phyloP scores from a whole-genome alignment of 2,113 vertebrate genomes.

The Charina bottae region DNA sequence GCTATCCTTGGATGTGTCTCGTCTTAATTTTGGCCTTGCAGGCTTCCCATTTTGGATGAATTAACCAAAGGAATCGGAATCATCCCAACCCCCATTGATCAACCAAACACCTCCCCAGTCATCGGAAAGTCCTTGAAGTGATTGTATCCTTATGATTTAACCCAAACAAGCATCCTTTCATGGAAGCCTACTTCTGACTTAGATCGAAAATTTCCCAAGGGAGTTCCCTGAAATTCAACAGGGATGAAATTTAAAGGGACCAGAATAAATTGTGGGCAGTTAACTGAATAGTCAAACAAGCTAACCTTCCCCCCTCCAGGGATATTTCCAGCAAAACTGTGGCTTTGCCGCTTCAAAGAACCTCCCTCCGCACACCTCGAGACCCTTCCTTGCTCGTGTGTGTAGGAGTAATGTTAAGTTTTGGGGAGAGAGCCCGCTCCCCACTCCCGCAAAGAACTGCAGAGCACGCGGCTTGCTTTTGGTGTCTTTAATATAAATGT shows the following conservation, averaged over 20 bases:
- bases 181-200: not conserved
- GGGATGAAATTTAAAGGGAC: not conserved
- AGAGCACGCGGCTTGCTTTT: not conserved
- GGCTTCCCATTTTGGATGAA: not conserved
- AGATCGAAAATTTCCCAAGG: not conserved
- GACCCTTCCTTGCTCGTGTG: not conserved
- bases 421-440: not conserved
- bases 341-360: not conserved
- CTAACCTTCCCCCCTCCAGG: not conserved
- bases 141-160: not conserved
- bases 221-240: not conserved
- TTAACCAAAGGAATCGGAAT: not conserved
- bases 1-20: too few species aligned
- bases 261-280: not conserved
- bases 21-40: too few species aligned
- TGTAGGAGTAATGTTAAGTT: not conserved
- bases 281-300: not conserved
- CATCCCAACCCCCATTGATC: not conserved
- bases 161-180: not conserved
- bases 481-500: conserved; percentile 30
- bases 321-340: not conserved
- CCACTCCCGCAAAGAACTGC: not conserved
- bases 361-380: not conserved
- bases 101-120: not conserved
- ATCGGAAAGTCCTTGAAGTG: not conserved